Percentiles rank a stretch among this genome's conserved stretches.
These are phyloP conservation scores for Hiodon tergisus DNA, from an alignment of 2,113 vertebrate genomes.

Conservation along the genomic window DNA sequence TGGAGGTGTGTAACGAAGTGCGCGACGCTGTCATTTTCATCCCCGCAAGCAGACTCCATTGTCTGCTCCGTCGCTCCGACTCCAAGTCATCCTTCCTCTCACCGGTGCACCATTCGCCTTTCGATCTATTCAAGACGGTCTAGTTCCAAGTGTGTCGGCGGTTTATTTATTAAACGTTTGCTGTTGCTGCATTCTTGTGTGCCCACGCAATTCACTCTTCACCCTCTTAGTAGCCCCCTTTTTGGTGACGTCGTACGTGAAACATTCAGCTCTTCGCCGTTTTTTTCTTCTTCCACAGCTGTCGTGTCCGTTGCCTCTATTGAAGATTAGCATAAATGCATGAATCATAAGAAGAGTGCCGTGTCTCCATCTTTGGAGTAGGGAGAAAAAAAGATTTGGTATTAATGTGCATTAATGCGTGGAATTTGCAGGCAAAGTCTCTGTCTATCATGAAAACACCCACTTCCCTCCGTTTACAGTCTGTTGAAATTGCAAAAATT, in stretches of 20 bases:
- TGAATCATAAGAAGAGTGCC: slow-evolving; percentile 7
- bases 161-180: slow-evolving; percentile 10
- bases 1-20: background rate
- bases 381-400: background rate
- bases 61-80: background rate
- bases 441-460: too few species aligned
- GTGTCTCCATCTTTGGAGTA: background rate
- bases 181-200: background rate
- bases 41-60: background rate
- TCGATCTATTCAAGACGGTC: too few species aligned
- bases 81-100: background rate
- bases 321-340: slow-evolving; percentile 4
- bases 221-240: background rate
- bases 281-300: background rate
- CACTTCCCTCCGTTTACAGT: too few species aligned
- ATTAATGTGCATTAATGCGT: background rate
- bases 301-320: background rate
- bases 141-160: background rate
- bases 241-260: background rate
- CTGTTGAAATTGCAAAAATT: too few species aligned
- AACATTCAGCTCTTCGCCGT: background rate
- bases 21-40: background rate
- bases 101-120: too few species aligned
- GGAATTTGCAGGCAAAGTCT: background rate
- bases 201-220: background rate